phyloP scores from a whole-genome alignment of 2,888 invertebrate genomes.

The Cheiracanthium punctorium region DNA sequence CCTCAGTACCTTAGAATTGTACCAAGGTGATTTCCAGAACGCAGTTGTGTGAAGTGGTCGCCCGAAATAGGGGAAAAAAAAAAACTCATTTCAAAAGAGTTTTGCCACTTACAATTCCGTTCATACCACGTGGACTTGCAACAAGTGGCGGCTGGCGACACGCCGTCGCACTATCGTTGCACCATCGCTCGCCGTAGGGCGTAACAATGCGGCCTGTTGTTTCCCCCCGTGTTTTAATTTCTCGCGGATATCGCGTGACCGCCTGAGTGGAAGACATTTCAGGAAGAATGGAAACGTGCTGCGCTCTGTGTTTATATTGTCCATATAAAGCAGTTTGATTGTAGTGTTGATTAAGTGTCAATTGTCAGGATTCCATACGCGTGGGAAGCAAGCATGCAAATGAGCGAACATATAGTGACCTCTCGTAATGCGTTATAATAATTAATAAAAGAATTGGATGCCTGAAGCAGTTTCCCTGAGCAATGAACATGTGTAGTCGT shows the following conservation, averaged over 20 bases:
- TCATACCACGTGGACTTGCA: background rate
- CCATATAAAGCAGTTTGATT: background rate
- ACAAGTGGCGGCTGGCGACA: background rate
- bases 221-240: background rate
- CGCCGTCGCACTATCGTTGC: background rate
- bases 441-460: no score
- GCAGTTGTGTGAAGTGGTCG: background rate
- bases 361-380: no score
- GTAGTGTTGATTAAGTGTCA: no score
- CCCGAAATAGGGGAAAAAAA: background rate
- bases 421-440: no score
- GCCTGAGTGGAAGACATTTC: background rate
- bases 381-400: no score
- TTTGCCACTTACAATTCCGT: background rate
- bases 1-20: background rate
- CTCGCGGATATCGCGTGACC: constrained; percentile 56
- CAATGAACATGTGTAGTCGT: no score
- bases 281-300: background rate
- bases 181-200: background rate
- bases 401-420: no score
- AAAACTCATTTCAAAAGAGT: background rate
- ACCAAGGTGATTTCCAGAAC: background rate
- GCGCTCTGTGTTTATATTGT: background rate
- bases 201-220: constrained; percentile 6
- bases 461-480: no score